Base-by-base conservation (phyloP, 2,888 invertebrate species). In the Cataglyphis rosenhaueri region DNA sequence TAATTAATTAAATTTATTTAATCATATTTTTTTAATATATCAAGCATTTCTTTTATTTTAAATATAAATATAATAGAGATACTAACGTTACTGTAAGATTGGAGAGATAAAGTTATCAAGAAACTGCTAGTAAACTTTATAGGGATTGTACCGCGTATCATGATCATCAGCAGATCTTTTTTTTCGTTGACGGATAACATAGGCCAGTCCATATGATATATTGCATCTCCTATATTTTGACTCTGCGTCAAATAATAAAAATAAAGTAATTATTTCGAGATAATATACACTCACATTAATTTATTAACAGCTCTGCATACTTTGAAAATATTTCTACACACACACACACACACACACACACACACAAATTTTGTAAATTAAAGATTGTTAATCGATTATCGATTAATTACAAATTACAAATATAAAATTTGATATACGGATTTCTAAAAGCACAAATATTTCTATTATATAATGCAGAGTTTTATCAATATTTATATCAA, bases 51-150 rank as follows among this genome's bases (percentile, higher is more conserved):
- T 32, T 62, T 18, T 3, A 29, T 41, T 25, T 12, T 6, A 25
- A 25, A 41, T 12, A 5, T 12, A 6, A 32, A n/a, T 10, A 41
- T 6, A 32, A 18, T 8, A 35, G 32, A 48, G 18, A 18, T 62
- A 87, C 86, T 82, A 18, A 85, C 85, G 35, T 48, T 83, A 12
- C 52, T 82, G 32, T 84, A 88, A n/a, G 86, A 75, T 48, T 81
- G 68, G 15, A 87, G 75, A n/a, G 84, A 84, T 6, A 88, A 73
- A 15, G 83, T 85, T 21, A 88, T 38, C 15, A 88, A 44, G 29
- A 74, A 81, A 15, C 68, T 82, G 38, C 86, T 82, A 12, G 79
- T 87, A 25, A 86, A 84, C 10, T 62, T 73, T 9, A 88, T 81
- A 0, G 87, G 84, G 66, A 41, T 75, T 21, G 35, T 64, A 0